A percentile compares a stretch with the other conserved stretches of the same genome.
phyloP scores from a whole-genome alignment of 2,113 vertebrate species.

The Gymnogyps californianus region DNA sequence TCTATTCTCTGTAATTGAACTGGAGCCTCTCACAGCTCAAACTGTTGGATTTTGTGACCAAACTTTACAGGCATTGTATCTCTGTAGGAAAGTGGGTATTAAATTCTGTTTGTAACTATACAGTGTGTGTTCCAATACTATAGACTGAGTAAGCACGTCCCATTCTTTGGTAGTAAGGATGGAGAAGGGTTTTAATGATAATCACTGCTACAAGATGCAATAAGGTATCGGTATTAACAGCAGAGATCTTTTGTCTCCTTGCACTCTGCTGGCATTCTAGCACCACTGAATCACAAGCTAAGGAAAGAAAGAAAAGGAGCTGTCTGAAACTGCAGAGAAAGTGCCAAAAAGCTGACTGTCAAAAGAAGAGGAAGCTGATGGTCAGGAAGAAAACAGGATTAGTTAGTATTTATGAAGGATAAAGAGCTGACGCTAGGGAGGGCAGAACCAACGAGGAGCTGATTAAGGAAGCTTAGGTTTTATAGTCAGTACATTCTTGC shows the following conservation, averaged over 20 bases:
- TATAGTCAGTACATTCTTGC: neutral
- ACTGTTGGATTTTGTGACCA: slow-evolving; percentile 6
- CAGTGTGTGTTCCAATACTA: neutral
- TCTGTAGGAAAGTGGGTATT: neutral
- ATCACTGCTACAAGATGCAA: neutral
- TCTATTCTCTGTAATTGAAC: slow-evolving; percentile 4
- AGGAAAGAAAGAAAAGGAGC: slow-evolving; percentile 3
- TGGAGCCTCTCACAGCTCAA: neutral
- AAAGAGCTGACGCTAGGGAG: neutral
- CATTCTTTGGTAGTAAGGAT: neutral
- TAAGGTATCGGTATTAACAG: neutral
- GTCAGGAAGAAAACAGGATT: neutral
- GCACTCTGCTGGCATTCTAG: neutral
- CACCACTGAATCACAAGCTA: neutral
- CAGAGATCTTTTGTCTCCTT: neutral
- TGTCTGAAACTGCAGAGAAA: neutral
- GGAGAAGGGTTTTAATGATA: neutral
- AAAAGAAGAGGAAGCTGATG: neutral
- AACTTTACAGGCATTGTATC: neutral
- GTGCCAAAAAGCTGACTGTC: neutral
- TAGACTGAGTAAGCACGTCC: neutral
- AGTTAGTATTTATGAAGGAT: neutral
- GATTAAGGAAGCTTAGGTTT: neutral
- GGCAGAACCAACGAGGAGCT: neutral
- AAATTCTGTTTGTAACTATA: neutral